Conservation (phyloP, 2,888 invertebrate genomes). For the Venustoraphidia nigricollis region DNA sequence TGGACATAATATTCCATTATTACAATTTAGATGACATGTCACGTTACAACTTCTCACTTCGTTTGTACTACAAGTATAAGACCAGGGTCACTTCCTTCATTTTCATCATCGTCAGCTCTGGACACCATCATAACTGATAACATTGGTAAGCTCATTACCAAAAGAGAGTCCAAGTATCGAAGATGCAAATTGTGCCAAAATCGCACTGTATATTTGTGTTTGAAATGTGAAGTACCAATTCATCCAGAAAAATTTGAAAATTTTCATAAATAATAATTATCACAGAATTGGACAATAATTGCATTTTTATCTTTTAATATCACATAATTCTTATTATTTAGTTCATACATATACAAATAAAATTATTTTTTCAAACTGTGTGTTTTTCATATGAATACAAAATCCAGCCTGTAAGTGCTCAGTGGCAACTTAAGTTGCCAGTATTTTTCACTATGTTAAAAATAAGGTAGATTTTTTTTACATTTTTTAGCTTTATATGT, state of each 20-base stretch:
- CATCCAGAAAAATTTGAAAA: background rate
- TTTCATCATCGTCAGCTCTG: background rate
- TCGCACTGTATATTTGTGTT: slow-evolving; percentile 1
- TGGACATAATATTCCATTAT: background rate
- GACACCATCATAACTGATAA: background rate
- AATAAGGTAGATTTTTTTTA: too few species aligned
- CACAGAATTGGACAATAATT: too few species aligned
- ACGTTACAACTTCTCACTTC: background rate
- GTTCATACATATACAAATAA: too few species aligned
- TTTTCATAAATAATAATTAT: too few species aligned
- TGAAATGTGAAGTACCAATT: background rate
- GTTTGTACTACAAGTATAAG: background rate
- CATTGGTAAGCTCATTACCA: background rate
- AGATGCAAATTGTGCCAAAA: background rate
- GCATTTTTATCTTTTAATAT: too few species aligned
- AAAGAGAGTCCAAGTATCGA: background rate
- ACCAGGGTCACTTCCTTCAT: background rate
- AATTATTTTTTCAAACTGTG: too few species aligned
- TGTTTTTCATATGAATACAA: too few species aligned
- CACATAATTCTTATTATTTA: too few species aligned
- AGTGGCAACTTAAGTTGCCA: too few species aligned
- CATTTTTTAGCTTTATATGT: too few species aligned
- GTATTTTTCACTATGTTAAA: too few species aligned
- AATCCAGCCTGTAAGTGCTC: too few species aligned
- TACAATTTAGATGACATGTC: slow-evolving; percentile 2